phyloP scores from a whole-genome alignment of 2,888 invertebrate species.

The Ametastegia equiseti region DNA sequence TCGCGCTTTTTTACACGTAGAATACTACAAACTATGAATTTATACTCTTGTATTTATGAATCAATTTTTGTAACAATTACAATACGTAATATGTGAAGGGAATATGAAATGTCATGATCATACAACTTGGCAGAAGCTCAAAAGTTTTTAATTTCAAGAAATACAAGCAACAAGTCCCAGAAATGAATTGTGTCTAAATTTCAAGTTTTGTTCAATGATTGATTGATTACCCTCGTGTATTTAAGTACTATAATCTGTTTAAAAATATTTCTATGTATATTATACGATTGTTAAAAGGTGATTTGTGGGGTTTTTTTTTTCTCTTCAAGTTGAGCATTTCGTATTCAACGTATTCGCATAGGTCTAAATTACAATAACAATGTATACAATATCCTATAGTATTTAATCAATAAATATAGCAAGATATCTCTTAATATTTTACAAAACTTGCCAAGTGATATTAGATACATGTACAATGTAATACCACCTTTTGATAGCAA shows the following conservation, averaged over 20 bases:
- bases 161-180: neutral
- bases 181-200: neutral
- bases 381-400: slow-evolving; percentile 5
- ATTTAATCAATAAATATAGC: slow-evolving; percentile 44
- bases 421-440: slow-evolving; percentile 39
- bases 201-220: neutral
- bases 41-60: neutral
- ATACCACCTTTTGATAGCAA: slow-evolving; percentile 8
- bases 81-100: neutral
- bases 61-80: neutral
- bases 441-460: slow-evolving; percentile 32
- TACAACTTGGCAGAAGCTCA: neutral
- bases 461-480: neutral
- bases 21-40: slow-evolving; percentile 10
- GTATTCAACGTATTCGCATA: neutral
- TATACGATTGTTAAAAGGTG: neutral
- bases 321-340: slow-evolving; percentile 6
- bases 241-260: slow-evolving; percentile 24
- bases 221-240: neutral
- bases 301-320: slow-evolving; percentile 2
- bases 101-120: neutral
- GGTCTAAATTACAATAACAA: slow-evolving; percentile 25
- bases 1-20: neutral
- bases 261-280: slow-evolving; percentile 11
- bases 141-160: neutral